Evolutionary conservation across 2,797 vertebrate species (phyloP), one percentile per base, ranked within the genome.

Genomic region (Takifugu ocellatus): DNA sequence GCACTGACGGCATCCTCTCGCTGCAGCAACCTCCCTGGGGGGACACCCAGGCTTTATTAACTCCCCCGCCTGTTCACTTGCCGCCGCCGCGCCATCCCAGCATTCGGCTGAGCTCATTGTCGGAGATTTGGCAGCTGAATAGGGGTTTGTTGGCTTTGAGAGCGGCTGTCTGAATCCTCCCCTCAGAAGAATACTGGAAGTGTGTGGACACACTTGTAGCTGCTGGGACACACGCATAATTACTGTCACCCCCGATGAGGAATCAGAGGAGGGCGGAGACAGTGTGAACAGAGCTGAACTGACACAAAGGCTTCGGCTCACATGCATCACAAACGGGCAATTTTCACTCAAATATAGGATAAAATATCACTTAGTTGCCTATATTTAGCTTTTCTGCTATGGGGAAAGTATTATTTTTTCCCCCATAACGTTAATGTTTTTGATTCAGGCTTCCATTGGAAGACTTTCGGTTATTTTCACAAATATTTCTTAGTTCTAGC

Each of bases 151-250:
- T 67, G 66, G 74, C 72, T 64, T 67, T 77, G 49, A 76, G 61
- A 70, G 54, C 7, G 11, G 50, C 66, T 59, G 65, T 69, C 59
- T 1, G 21, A 66, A 74, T 84, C 68, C 73, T 73, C 73, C 61
- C 56, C 67, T 69, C 64, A 67, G 53, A 70, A 70, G 73, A 81
- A 85, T 57, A 67, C 65, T 63, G 50, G 75, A 79, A 81, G 82
- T 54, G 76, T 84, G 82, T 66, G 76, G 63, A 68, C 44, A 54
- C 76, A 78, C 74, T 74, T 72, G 67, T 75, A 75, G 78, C 68
- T 72, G 75, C 61, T 74, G 50, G 54, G 62, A 50, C 77, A 72
- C 75, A 63, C 70, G 72, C 68, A 77, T 74, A 84, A 84, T 82
- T 73, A 29, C 61, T 54, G 70, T 73, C 84, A 74, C 69, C 61